Conservation (phyloP, 2,797 vertebrate species). For the Crypturellus tataupa region DNA sequence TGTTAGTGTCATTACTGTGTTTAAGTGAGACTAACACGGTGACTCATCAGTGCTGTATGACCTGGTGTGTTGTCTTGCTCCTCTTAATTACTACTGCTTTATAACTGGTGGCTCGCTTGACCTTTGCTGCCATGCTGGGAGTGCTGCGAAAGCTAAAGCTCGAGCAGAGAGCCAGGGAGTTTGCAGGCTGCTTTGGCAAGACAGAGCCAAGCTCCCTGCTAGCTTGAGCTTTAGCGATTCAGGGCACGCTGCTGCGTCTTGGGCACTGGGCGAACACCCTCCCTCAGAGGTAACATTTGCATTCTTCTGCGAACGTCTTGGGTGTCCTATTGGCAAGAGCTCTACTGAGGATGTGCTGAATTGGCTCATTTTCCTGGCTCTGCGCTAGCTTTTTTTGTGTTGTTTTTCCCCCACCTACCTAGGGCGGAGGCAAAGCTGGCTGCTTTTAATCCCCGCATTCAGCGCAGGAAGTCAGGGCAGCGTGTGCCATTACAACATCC, state of each 20-base stretch:
- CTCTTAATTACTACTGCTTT: background rate
- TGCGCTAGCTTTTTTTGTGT: background rate
- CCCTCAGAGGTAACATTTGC: background rate
- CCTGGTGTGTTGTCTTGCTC: background rate
- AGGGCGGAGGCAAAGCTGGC: background rate
- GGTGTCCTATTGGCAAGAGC: background rate
- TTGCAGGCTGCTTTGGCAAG: background rate
- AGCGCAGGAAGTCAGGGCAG: background rate
- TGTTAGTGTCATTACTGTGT: background rate
- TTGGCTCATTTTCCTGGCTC: background rate
- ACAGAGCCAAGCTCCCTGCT: background rate
- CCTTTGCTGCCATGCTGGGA: background rate
- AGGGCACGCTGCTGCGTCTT: background rate
- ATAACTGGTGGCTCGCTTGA: background rate
- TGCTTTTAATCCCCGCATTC: background rate
- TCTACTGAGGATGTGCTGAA: background rate
- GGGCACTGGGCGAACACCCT: background rate
- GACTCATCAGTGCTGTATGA: background rate
- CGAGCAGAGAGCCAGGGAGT: background rate
- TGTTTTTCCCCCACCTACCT: background rate
- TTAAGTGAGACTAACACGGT: background rate
- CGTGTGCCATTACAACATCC: background rate
- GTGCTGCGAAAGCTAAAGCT: background rate
- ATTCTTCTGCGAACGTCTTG: background rate
- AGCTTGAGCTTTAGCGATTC: background rate